Evolutionary conservation across 2,113 vertebrate species (phyloP).

Genomic region (Oreocharis arfaki): DNA sequence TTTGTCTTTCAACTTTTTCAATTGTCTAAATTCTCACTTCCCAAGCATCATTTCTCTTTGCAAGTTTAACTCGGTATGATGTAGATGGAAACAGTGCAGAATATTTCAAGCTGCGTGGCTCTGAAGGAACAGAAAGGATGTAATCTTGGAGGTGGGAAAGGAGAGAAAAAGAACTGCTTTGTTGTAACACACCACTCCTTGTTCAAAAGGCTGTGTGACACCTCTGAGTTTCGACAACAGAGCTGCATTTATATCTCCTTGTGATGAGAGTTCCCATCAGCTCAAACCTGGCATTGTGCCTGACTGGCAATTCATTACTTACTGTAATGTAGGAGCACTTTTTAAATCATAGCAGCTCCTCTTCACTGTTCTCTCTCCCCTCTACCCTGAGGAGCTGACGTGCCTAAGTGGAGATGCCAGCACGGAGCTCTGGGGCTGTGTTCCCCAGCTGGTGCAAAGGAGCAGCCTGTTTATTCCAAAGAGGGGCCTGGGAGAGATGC

Average conservation of each 20-base stretch:
- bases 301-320: not conserved
- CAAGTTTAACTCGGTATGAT: not conserved
- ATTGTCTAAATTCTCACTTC: not conserved
- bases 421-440: not conserved
- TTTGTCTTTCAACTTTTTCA: not conserved
- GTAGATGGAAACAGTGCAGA: not conserved
- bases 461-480: not conserved
- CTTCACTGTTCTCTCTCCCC: not conserved
- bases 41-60: not conserved
- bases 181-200: not conserved
- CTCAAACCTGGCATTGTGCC: not conserved
- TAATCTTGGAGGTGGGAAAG: not conserved
- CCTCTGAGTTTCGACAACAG: not conserved
- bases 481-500: not conserved
- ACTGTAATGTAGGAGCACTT: not conserved
- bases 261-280: not conserved
- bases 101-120: not conserved
- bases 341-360: not conserved
- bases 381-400: not conserved
- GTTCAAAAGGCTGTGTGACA: not conserved
- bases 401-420: not conserved
- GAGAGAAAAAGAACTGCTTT: not conserved
- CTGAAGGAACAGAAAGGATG: not conserved
- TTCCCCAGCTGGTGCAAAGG: not conserved
- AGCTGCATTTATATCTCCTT: not conserved